Percentiles rank a stretch among this genome's conserved stretches.
These are phyloP conservation scores for Neogobius melanostomus DNA, from an alignment of 2,113 vertebrate genomes.

Conservation along the genomic window DNA sequence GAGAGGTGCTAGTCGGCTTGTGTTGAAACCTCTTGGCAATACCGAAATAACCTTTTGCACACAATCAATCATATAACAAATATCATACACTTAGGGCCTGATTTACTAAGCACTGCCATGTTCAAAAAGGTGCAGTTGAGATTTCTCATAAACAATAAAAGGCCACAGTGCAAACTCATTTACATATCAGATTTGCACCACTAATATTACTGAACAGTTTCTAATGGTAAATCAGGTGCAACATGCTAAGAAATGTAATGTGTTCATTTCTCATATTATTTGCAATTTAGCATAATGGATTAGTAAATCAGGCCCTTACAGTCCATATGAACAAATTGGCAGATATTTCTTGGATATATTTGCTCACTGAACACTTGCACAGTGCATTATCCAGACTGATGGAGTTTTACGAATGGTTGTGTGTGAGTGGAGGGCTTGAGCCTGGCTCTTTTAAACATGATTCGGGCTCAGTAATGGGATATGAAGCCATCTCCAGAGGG, in stretches of 20 bases:
- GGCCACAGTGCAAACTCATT: too few species aligned
- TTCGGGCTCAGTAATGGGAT: slow-evolving; percentile 37
- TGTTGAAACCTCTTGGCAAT: not conserved
- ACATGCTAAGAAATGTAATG: too few species aligned
- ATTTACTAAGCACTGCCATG: too few species aligned
- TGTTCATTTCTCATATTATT: too few species aligned
- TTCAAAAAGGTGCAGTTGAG: too few species aligned
- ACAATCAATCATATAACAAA: not conserved
- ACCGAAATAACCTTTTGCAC: not conserved
- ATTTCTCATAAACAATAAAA: too few species aligned
- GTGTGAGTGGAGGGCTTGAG: not conserved
- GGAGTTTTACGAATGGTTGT: slow-evolving; percentile 1
- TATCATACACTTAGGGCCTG: too few species aligned
- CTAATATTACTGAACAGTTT: too few species aligned
- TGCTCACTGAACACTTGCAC: not conserved
- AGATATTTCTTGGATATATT: not conserved
- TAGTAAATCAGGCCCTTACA: not conserved
- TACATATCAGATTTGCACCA: too few species aligned
- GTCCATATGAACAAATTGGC: not conserved
- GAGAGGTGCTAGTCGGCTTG: not conserved
- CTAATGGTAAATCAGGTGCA: too few species aligned
- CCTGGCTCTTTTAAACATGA: slow-evolving; percentile 36
- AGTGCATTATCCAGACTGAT: slow-evolving; percentile 2
- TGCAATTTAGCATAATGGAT: too few species aligned
- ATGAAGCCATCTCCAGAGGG: slow-evolving; percentile 34